Evolutionary conservation across 2,797 vertebrate genomes (phyloP).

Genomic region (Tarsius wallacei): DNA sequence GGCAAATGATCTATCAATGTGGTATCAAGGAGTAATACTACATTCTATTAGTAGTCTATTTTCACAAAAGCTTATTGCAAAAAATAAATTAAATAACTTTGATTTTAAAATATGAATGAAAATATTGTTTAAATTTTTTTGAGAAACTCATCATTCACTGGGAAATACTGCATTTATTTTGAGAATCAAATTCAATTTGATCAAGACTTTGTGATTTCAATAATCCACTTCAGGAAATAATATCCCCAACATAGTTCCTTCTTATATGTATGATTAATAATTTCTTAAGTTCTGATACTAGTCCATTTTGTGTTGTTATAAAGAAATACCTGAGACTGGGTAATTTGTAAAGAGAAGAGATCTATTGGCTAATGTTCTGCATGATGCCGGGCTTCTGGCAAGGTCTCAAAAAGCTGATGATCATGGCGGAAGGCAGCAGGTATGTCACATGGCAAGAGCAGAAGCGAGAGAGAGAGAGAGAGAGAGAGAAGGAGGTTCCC

Average conservation of each 20-base stretch:
- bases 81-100: constrained; percentile 57
- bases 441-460: no score
- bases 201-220: not conserved
- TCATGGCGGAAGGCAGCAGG: no score
- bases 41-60: not conserved
- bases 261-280: not conserved
- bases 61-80: constrained; percentile 45
- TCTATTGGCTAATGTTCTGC: no score
- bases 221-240: constrained; percentile 32
- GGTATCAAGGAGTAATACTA: not conserved
- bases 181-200: constrained; percentile 37
- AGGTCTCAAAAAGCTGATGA: no score
- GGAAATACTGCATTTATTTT: constrained; percentile 54
- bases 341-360: no score
- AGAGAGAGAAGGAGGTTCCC: no score
- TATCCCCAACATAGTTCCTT: not conserved
- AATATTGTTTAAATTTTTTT: constrained; percentile 13
- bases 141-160: constrained; percentile 27
- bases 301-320: no score
- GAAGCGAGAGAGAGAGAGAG: no score
- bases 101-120: constrained; percentile 56
- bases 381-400: no score
- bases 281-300: constrained; percentile 38
- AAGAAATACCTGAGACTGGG: no score
- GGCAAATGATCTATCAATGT: constrained; percentile 27